A percentile compares a stretch with the other conserved stretches of the same genome.
These are phyloP conservation scores for Halichoeres trimaculatus DNA, from an alignment of 2,113 vertebrate genomes.

Conservation along the genomic window DNA sequence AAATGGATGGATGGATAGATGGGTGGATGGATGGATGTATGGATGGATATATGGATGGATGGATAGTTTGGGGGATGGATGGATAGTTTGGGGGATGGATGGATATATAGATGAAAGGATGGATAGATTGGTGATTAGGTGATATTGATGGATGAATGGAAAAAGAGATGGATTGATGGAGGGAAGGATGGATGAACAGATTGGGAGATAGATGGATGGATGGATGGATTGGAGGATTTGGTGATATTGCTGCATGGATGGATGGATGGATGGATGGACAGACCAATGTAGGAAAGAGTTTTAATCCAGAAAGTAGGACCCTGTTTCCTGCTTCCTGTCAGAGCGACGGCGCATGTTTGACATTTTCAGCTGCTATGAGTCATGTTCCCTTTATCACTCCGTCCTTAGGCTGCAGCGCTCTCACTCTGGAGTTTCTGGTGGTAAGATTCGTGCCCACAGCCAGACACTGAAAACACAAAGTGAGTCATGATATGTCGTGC, in stretches of 20 bases:
- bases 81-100: background rate
- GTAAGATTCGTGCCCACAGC: conserved; percentile 48
- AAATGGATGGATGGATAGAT: background rate
- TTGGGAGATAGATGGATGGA: background rate
- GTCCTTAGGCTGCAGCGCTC: background rate
- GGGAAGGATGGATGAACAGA: background rate
- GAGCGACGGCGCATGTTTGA: conserved; percentile 42
- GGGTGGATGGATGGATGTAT: conserved; percentile 1
- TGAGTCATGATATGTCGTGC: conserved; percentile 40
- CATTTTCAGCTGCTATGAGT: conserved; percentile 60
- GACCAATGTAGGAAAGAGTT: conserved; percentile 12
- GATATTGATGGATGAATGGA: background rate
- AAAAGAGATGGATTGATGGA: background rate
- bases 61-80: background rate
- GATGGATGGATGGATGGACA: background rate
- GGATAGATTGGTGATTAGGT: background rate
- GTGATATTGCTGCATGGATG: too few relatives aligned
- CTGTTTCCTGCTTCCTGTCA: conserved; percentile 43
- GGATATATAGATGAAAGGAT: too few relatives aligned
- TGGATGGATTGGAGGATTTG: background rate
- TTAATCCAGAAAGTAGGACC: conserved; percentile 34
- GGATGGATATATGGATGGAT: background rate
- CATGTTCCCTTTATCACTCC: conserved; percentile 41
- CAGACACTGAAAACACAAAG: conserved; percentile 33
- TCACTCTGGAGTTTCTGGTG: conserved; percentile 48